Evolutionary conservation across 2,797 vertebrate genomes (phyloP), one percentile per base, ranked within the genome.

Genomic region (Ceyx erithaca): DNA sequence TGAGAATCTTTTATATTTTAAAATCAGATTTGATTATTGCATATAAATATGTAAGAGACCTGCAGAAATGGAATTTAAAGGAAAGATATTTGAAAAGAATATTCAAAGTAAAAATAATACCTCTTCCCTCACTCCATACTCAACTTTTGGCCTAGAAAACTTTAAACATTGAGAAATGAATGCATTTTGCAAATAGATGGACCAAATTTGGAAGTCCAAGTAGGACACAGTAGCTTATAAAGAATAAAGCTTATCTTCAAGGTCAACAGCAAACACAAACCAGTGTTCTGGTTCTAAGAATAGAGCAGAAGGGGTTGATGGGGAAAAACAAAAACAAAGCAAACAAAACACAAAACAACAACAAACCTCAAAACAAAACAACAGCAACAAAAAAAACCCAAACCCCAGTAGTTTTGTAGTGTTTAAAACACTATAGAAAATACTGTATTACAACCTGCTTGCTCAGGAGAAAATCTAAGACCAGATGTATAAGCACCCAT

Each of bases 21-120:
- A 90, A 93, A 52, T 0, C 37, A 4, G 22, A 68, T 86, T 73
- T 86, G 62, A 75, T 91, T 88, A 28, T 41, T 71, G 23, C 68
- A 35, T 59, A 90, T 88, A 86, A 93, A 94, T 88, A 82, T 68
- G 78, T 80, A 92, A 80, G 48, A 89, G 12, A 52, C 12, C 8
- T 31, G 35, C 14, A 91, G 66, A 92, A 90, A 78, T 12, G 6
- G 37, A 86, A 26, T 71, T 87, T 75, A 92, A 91, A 91, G 52
- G 51, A 71, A 92, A 82, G 10, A 51, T 9, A 17, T 49, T 73
- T 73, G 25, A 92, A 78, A 95, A 63, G 52, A 82, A 64, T 33
- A 57, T 62, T 91, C 76, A 59, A 87, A 89, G 35, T 23, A 49
- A 87, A 31, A 90, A 58, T 46, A 87, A 54, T 43, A 12, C 4